phyloP scores from a whole-genome alignment of 1,140 invertebrate species.

The Drosophila cardini region DNA sequence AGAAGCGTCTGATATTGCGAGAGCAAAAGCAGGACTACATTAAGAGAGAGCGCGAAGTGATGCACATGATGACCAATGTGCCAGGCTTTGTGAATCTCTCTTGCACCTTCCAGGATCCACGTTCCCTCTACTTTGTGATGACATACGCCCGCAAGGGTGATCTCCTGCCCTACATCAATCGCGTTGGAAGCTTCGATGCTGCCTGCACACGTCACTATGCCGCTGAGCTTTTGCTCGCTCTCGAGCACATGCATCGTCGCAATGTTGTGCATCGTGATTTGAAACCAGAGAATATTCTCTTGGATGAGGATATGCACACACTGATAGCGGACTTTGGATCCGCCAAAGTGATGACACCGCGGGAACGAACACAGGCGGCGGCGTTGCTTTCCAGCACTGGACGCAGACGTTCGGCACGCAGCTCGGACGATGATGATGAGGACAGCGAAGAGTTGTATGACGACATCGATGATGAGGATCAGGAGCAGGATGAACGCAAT shows the following conservation, averaged over 20 bases:
- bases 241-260: slow-evolving; percentile 96
- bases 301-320: slow-evolving; percentile 98
- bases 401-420: slow-evolving; percentile 41
- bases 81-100: slow-evolving; percentile 97
- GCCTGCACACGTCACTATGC: slow-evolving; percentile 96
- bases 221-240: slow-evolving; percentile 95
- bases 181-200: slow-evolving; percentile 95
- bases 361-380: slow-evolving; percentile 79
- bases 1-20: slow-evolving; percentile 95
- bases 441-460: slow-evolving; percentile 60
- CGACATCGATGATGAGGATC: slow-evolving; percentile 64
- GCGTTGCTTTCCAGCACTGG: slow-evolving; percentile 49
- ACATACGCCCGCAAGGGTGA: slow-evolving; percentile 98
- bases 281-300: slow-evolving; percentile 95
- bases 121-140: slow-evolving; percentile 98
- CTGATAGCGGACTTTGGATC: slow-evolving; percentile 99
- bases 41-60: slow-evolving; percentile 87
- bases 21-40: slow-evolving; percentile 98
- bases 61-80: slow-evolving; percentile 84
- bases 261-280: slow-evolving; percentile 97
- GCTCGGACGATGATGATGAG: slow-evolving; percentile 74
- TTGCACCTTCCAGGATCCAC: slow-evolving; percentile 98
- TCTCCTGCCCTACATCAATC: slow-evolving; percentile 95
- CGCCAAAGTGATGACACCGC: slow-evolving; percentile 90
- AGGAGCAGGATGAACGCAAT: slow-evolving; percentile 31